Evolutionary conservation across 2,113 vertebrate species (phyloP).

Genomic region (Syrmaticus mikado): DNA sequence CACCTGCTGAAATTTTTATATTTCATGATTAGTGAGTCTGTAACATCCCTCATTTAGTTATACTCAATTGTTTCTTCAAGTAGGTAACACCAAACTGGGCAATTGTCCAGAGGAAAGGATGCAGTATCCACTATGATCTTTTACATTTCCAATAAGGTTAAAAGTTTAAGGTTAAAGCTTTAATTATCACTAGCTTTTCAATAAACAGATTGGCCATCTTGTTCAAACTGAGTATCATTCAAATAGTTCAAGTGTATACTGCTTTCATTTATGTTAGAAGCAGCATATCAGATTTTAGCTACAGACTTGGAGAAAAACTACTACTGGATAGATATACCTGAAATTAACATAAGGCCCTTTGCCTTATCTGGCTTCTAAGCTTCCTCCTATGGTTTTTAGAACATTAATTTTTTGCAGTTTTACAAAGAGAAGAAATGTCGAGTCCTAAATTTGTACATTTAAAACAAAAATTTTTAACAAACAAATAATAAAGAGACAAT

Average conservation of each 20-base stretch:
- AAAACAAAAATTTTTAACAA: background rate
- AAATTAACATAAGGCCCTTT: background rate
- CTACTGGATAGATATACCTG: background rate
- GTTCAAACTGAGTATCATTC: background rate
- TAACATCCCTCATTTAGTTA: background rate
- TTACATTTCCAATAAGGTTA: background rate
- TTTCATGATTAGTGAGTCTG: background rate
- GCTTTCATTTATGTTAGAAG: background rate
- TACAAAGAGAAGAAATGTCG: background rate
- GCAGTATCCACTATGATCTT: background rate
- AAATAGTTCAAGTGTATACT: background rate
- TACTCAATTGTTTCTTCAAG: background rate
- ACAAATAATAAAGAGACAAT: background rate
- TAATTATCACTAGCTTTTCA: background rate
- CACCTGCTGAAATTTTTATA: background rate
- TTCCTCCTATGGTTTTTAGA: background rate
- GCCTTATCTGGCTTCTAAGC: background rate
- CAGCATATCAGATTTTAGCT: background rate
- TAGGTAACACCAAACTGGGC: background rate
- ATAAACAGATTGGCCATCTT: background rate
- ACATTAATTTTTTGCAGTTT: background rate
- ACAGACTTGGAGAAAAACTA: background rate
- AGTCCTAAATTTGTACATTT: background rate
- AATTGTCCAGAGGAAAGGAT: background rate
- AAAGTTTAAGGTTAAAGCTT: background rate